These are phyloP conservation scores for Anoplopoma fimbria DNA, from an alignment of 2,113 vertebrate species.

Conservation along the genomic window DNA sequence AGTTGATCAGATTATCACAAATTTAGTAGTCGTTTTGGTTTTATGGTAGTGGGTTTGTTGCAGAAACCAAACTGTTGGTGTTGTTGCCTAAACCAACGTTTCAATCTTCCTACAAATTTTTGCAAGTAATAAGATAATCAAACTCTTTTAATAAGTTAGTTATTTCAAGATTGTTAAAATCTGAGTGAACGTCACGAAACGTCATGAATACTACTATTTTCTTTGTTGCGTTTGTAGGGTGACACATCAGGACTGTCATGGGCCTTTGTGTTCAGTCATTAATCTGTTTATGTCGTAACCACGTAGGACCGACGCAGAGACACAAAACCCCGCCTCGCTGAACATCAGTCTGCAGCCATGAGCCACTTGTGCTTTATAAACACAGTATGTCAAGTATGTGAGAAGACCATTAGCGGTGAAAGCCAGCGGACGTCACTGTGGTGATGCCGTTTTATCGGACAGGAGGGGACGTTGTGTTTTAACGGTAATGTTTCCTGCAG, in stretches of 20 bases:
- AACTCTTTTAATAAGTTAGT: no score
- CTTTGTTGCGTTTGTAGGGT: not conserved
- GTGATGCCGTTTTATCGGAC: not conserved
- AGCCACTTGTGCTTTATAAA: conserved; percentile 36
- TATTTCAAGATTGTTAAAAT: no score
- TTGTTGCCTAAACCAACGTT: no score
- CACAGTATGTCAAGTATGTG: conserved; percentile 22
- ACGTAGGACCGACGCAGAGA: not conserved
- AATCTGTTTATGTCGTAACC: not conserved
- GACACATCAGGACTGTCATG: not conserved
- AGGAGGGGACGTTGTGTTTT: conserved; percentile 16
- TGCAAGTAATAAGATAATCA: no score
- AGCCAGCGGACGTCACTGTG: conserved; percentile 15
- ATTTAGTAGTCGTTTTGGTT: no score
- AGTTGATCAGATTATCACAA: no score
- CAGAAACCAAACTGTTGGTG: no score
- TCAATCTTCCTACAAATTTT: no score
- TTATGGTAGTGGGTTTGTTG: no score
- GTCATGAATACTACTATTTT: no score
- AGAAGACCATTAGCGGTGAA: conserved; percentile 34
- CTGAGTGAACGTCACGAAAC: no score
- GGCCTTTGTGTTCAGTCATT: not conserved
- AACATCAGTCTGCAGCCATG: conserved; percentile 17
- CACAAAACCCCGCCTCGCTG: conserved; percentile 4
- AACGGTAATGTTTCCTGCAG: not conserved